phyloP scores from a whole-genome alignment of 2,888 invertebrate genomes.

The Amaurobius ferox region DNA sequence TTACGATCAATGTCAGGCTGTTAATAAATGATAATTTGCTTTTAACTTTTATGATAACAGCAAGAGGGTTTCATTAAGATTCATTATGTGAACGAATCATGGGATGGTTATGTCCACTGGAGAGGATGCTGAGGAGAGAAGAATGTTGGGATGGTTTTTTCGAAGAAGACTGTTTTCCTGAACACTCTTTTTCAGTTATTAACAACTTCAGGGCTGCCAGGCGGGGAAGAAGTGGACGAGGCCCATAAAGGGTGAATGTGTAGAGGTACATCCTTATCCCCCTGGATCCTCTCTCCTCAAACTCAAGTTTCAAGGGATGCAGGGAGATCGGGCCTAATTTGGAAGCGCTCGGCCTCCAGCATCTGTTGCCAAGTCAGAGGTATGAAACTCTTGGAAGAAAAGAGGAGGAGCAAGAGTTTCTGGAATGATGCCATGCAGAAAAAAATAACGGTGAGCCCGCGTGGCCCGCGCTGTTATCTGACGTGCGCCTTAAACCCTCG shows the following conservation, averaged over 20 bases:
- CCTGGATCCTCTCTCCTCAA: conserved; percentile 51
- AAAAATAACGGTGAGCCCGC: conserved; percentile 24
- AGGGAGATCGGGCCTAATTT: conserved; percentile 50
- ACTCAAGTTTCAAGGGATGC: conserved; percentile 67
- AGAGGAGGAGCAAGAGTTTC: conserved; percentile 8
- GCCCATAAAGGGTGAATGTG: conserved; percentile 61
- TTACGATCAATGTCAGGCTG: no score
- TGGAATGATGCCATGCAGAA: conserved; percentile 58
- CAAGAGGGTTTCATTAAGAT: no score
- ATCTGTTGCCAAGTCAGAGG: conserved; percentile 68
- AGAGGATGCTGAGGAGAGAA: no score
- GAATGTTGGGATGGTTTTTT: no score
- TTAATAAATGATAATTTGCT: no score
- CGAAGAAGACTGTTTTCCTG: conserved; percentile 23
- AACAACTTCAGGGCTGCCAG: conserved; percentile 45
- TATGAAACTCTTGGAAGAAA: conserved; percentile 23
- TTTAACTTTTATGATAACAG: no score
- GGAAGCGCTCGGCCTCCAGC: conserved; percentile 53
- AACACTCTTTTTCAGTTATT: conserved; percentile 64
- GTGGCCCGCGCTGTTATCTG: conserved; percentile 50
- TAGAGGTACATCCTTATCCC: conserved; percentile 55
- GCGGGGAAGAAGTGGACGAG: conserved; percentile 56
- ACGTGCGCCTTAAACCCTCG: conserved; percentile 30
- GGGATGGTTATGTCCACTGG: no score
- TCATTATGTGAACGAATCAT: no score